Conservation (phyloP, 2,888 invertebrate species). For the Melinopterus prodromus region DNA sequence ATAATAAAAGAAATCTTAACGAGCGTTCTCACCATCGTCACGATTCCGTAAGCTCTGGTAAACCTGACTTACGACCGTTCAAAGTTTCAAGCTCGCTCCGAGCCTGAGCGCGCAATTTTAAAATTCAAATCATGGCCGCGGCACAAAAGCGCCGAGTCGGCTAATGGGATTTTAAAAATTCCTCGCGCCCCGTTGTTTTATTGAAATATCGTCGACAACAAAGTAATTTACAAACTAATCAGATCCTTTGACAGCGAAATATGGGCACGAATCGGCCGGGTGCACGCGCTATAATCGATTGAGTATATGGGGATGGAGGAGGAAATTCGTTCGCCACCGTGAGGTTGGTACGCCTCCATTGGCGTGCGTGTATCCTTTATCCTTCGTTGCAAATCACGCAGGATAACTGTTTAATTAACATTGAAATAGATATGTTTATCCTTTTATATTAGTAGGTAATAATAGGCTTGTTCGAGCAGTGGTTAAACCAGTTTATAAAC, state of each 20-base stretch:
- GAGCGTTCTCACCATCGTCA: too few relatives aligned
- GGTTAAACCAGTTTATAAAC: too few relatives aligned
- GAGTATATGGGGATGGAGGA: neutral
- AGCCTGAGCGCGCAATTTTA: neutral
- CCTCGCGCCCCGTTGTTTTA: neutral
- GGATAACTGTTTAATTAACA: too few relatives aligned
- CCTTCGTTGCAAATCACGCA: too few relatives aligned
- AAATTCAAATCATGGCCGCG: neutral
- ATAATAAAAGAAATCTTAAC: too few relatives aligned
- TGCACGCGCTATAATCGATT: neutral
- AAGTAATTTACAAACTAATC: constrained; percentile 4
- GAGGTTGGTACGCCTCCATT: neutral
- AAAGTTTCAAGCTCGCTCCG: neutral
- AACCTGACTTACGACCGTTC: neutral
- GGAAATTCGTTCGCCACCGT: neutral
- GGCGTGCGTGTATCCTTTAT: neutral
- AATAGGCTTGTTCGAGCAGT: too few relatives aligned
- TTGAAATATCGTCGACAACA: neutral
- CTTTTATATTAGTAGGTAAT: too few relatives aligned
- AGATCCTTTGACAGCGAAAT: neutral
- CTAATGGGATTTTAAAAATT: neutral
- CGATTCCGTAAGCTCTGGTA: neutral
- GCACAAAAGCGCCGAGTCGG: neutral
- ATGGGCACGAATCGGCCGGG: neutral
- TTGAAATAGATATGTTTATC: neutral